Percentiles rank a stretch among this genome's conserved stretches.
phyloP scores from a whole-genome alignment of 2,113 vertebrate genomes.

The Atherinomorus stipes region DNA sequence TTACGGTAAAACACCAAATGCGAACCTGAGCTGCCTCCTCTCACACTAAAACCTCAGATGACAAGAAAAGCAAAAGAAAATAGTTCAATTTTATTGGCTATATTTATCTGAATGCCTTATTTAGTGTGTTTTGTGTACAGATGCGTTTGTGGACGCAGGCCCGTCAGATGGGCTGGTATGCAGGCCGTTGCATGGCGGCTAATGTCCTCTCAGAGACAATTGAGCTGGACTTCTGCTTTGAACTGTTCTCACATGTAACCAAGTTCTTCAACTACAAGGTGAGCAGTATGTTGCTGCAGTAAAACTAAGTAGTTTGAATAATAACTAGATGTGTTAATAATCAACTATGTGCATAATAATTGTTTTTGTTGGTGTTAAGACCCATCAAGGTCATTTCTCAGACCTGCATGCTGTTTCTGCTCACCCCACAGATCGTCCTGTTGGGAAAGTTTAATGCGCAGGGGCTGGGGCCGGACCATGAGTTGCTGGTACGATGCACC shows the following conservation, averaged over 20 bases:
- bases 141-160: slow-evolving; percentile 99
- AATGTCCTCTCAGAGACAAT: slow-evolving; percentile 78
- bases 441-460: slow-evolving; percentile 96
- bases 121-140: slow-evolving; percentile 68
- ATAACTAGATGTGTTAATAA: slow-evolving; percentile 41
- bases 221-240: slow-evolving; percentile 97
- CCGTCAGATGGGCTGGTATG: slow-evolving; percentile 96
- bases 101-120: no score
- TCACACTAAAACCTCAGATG: no score
- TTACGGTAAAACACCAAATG: no score
- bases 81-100: no score
- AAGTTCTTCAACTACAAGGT: slow-evolving; percentile 99
- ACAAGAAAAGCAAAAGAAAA: no score
- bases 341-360: slow-evolving; percentile 4
- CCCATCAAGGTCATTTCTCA: neutral
- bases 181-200: slow-evolving; percentile 91
- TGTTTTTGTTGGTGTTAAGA: neutral
- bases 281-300: slow-evolving; percentile 6
- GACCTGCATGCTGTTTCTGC: neutral
- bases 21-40: no score
- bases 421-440: slow-evolving; percentile 88
- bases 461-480: slow-evolving; percentile 88
- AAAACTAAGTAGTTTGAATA: neutral
- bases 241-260: slow-evolving; percentile 96
- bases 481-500: slow-evolving; percentile 93